Evolutionary conservation across 2,113 vertebrate genomes (phyloP), one percentile per base, ranked within the genome.

Genomic region (Lycaon pictus): DNA sequence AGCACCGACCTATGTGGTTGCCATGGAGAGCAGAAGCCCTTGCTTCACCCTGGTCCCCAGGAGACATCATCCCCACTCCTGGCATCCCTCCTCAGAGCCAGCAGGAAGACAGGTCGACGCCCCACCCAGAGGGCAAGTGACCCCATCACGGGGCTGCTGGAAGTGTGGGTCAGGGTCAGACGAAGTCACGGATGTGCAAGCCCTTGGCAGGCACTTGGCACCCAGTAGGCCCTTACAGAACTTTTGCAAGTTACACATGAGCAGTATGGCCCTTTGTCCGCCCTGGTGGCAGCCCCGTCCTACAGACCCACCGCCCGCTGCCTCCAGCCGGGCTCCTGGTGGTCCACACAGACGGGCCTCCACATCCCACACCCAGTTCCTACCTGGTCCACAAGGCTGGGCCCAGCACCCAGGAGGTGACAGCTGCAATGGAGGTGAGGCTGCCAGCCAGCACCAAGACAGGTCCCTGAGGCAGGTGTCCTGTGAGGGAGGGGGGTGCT

Each of bases 391-490:
- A 1, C 35, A 0, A 0, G 4, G n/a, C 76, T 51, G 29, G 56
- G 43, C 37, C 92, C 90, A 92, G 71, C 76, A 95, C 93, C 60
- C 87, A 43, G 0, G 76, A 92, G 23, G 58, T 3, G 9, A 92
- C 1, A 0, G 87, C 85, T 5, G 71, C 7, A 0, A 82, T 80
- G 90, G 69, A 77, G 80, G 80, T 0, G 13, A 97, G 93, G 89
- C 96, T 97, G n/a, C 86, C 37, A 0, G 60, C 83, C 69, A 97
- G 89, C 80, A 93, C 1, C 0, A 63, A 6, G 55, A 22, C 11
- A 48, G 93, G 22, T 3, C 7, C 71, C 79, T 32, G 17, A 79
- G 96, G 79, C 62, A 90, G 96, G 62, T 92, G 43, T 55, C 93
- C 97, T 97, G 83, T 4, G 58, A 15, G 51, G 51, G 62, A 15